Percentiles rank a stretch among this genome's conserved stretches.
These are phyloP conservation scores for Brachypteracias leptosomus DNA, from an alignment of 2,113 vertebrate species.

Conservation along the genomic window DNA sequence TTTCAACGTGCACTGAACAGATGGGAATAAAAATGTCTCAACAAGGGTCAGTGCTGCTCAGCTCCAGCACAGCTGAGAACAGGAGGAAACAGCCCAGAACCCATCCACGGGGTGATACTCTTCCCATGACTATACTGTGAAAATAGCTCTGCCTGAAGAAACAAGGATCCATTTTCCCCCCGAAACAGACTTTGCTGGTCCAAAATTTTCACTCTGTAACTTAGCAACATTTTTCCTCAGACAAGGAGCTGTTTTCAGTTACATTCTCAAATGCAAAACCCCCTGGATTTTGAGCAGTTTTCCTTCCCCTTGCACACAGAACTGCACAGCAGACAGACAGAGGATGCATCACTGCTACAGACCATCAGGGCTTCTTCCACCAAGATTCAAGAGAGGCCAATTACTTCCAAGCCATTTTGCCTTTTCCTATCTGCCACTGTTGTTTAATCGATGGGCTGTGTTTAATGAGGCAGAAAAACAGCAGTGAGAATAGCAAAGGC, in stretches of 20 bases:
- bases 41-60: not conserved
- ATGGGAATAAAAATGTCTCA: too few species aligned
- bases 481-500: not conserved
- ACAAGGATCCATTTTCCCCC: not conserved
- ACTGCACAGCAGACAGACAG: not conserved
- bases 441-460: not conserved
- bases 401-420: slow-evolving; percentile 21
- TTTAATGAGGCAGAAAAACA: slow-evolving; percentile 17
- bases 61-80: not conserved
- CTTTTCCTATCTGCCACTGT: not conserved
- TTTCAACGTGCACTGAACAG: not conserved
- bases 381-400: not conserved
- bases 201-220: not conserved
- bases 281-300: not conserved
- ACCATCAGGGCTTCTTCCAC: not conserved
- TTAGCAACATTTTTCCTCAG: not conserved
- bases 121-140: not conserved
- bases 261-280: not conserved
- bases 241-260: not conserved
- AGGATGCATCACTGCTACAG: not conserved
- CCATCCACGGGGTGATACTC: too few species aligned
- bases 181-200: not conserved
- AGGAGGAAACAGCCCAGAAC: not conserved
- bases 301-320: not conserved
- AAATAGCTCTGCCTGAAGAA: not conserved